Evolutionary conservation across 2,888 invertebrate genomes (phyloP), one percentile per base, ranked within the genome.

Genomic region (Agonum fuliginosum): DNA sequence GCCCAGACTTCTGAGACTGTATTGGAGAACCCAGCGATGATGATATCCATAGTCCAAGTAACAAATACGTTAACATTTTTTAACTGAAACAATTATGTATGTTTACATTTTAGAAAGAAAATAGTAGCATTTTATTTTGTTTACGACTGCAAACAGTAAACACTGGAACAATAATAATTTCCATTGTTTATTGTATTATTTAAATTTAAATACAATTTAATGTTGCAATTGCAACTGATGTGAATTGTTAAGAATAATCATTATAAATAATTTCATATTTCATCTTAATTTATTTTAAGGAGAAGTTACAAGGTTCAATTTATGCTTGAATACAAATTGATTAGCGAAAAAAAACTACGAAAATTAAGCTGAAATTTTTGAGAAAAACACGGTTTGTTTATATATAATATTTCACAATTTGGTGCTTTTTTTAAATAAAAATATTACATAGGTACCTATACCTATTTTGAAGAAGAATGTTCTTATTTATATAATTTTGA

Each of bases 61-160:
- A 10, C 10, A 73, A 14, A 22, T 51, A 75, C 6, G 62, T 46
- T 34, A 75, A 48, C 75, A 75, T 75, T 58, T 41, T 73, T 4
- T 12, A n/a, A 12, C 71, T 71, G 43, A n/a, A 41, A 69, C 4
- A 69, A 43, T n/a, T 41, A 69, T 30, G 5, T 17, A 30, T 8
- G 8, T n/a, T n/a, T n/a, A n/a, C n/a, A n/a, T n/a, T n/a, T 30
- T 17, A 65, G 17, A 34, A 30, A 65, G 19, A 46, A 46, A 46
- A 30, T 5, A 62, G 17, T 17, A 14, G 17, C 4, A 62, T 62
- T 17, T 27, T 62, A 17, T 62, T n/a, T 17, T 30, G 5, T 17
- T 27, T 34, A 30, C 17, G 14, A 30, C 14, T 30, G 24, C 12
- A n/a, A n/a, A n/a, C n/a, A n/a, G 8, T 30, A 30, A 6, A 30